phyloP scores from a whole-genome alignment of 2,113 vertebrate genomes.

The Myrmecobius fasciatus region DNA sequence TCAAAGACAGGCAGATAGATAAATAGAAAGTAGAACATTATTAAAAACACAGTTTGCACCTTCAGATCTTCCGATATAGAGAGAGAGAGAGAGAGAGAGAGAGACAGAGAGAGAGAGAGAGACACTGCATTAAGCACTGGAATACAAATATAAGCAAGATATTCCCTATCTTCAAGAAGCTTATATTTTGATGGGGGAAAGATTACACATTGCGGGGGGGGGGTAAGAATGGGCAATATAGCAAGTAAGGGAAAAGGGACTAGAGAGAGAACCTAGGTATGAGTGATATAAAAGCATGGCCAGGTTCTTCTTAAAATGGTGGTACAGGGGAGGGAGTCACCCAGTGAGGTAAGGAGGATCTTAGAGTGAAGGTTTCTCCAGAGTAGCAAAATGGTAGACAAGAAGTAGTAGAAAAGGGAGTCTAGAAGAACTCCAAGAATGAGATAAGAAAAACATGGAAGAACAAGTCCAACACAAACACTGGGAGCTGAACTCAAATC shows the following conservation, averaged over 20 bases:
- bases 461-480: not conserved
- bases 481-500: not conserved
- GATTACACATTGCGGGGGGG: not conserved
- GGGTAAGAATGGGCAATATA: not conserved
- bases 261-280: not conserved
- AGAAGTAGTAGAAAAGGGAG: not conserved
- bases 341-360: not conserved
- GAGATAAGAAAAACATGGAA: not conserved
- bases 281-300: not conserved
- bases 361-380: not conserved
- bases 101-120: not conserved
- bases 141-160: not conserved
- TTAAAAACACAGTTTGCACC: too few relatives aligned
- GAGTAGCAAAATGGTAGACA: not conserved
- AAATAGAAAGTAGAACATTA: too few relatives aligned
- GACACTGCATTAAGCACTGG: not conserved
- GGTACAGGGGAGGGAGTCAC: not conserved
- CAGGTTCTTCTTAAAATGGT: too few relatives aligned
- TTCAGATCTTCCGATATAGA: too few relatives aligned
- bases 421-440: not conserved
- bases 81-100: too few relatives aligned
- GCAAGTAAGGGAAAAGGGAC: not conserved
- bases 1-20: not conserved
- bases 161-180: not conserved
- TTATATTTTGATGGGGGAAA: not conserved